Evolutionary conservation across 2,113 vertebrate species (phyloP).

Genomic region (Otis tarda): DNA sequence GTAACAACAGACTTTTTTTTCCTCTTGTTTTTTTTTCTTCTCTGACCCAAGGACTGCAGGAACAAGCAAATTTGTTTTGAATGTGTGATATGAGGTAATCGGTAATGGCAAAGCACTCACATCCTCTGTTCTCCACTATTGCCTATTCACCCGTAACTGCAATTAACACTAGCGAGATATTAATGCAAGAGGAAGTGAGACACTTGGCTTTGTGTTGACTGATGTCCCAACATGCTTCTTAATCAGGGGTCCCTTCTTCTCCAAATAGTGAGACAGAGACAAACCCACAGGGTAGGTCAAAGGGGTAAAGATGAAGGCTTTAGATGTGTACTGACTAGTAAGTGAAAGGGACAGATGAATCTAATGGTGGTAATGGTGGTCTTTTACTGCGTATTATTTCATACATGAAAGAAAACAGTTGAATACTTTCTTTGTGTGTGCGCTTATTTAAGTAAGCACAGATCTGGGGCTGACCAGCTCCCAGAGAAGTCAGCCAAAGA

Average conservation of each 20-base stretch:
- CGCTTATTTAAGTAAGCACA: not conserved
- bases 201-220: not conserved
- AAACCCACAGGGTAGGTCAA: not conserved
- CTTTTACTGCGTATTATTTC: not conserved
- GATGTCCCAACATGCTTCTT: not conserved
- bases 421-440: not conserved
- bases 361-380: not conserved
- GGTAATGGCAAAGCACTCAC: constrained; percentile 8
- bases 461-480: not conserved
- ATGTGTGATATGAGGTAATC: constrained; percentile 32
- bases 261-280: not conserved
- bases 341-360: constrained; percentile 33
- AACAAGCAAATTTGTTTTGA: not conserved
- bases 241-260: constrained; percentile 20
- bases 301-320: constrained; percentile 15
- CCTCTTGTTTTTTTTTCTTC: not conserved
- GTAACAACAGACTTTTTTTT: not conserved
- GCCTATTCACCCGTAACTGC: constrained; percentile 19
- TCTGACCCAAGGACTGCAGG: not conserved
- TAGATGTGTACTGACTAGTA: not conserved
- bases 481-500: not conserved
- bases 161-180: not conserved
- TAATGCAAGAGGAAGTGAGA: constrained; percentile 31
- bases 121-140: not conserved
- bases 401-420: not conserved